Conservation (phyloP, 2,888 invertebrate genomes). For the Protophormia terraenovae region DNA sequence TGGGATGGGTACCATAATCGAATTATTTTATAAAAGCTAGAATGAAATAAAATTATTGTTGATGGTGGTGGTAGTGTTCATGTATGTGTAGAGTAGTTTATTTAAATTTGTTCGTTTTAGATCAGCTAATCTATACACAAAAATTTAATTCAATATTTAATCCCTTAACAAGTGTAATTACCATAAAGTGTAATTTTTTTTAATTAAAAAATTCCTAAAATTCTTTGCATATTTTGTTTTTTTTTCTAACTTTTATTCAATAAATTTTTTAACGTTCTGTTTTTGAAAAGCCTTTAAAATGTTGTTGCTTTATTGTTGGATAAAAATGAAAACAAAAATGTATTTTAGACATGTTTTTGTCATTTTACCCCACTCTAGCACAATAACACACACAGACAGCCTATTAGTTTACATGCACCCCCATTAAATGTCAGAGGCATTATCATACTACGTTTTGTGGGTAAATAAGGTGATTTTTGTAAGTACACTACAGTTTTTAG, state of each 20-base stretch:
- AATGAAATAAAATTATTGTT: conserved; percentile 32
- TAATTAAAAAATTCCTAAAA: conserved; percentile 48
- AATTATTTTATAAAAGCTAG: conserved; percentile 45
- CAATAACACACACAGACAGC: background rate
- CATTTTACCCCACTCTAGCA: conserved; percentile 27
- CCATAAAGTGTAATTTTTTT: conserved; percentile 38
- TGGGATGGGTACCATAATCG: conserved; percentile 25
- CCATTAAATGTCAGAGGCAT: background rate
- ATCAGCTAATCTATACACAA: conserved; percentile 53
- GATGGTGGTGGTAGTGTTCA: background rate
- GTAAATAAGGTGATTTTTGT: no score
- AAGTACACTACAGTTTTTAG: no score
- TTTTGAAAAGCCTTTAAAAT: conserved; percentile 32
- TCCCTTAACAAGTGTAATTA: conserved; percentile 53
- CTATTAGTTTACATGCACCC: background rate
- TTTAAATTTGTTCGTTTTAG: conserved; percentile 5
- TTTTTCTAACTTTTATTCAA: background rate
- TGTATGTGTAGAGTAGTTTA: background rate
- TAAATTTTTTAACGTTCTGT: conserved; percentile 18
- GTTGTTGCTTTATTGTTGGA: background rate
- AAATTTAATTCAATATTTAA: conserved; percentile 53
- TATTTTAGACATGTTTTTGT: background rate
- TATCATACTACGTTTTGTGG: no score
- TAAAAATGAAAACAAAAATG: background rate
- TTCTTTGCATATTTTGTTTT: background rate